Percentiles rank a stretch among this genome's conserved stretches.
phyloP scores from a whole-genome alignment of 2,888 invertebrate genomes.

The Oscheius sp. region DNA sequence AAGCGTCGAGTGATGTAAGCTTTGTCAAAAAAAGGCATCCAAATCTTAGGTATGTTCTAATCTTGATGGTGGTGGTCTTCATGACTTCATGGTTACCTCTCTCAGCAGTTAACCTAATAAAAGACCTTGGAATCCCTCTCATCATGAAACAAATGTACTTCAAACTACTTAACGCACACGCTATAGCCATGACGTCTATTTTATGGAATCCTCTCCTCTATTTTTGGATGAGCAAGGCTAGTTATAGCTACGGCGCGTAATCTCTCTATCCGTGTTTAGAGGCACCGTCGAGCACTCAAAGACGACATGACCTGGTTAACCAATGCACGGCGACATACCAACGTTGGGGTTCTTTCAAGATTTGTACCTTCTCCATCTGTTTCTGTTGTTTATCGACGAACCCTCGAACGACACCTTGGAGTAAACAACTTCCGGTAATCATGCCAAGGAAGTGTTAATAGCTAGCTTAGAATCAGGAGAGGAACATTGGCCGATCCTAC shows the following conservation, averaged over 20 bases:
- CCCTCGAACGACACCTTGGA: slow-evolving; percentile 64
- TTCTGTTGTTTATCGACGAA: slow-evolving; percentile 63
- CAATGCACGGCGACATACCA: slow-evolving; percentile 57
- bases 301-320: slow-evolving; percentile 70
- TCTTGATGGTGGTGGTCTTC: slow-evolving; percentile 67
- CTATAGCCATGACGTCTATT: slow-evolving; percentile 68
- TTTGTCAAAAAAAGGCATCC: background rate
- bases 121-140: slow-evolving; percentile 53
- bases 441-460: background rate
- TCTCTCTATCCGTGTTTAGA: slow-evolving; percentile 42
- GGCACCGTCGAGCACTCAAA: slow-evolving; percentile 67
- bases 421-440: slow-evolving; percentile 50
- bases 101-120: slow-evolving; percentile 64
- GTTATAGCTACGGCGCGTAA: background rate
- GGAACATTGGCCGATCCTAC: slow-evolving; percentile 70
- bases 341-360: slow-evolving; percentile 55
- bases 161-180: slow-evolving; percentile 65
- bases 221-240: slow-evolving; percentile 69
- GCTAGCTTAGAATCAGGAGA: slow-evolving; percentile 44
- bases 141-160: slow-evolving; percentile 63
- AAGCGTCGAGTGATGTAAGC: slow-evolving; percentile 62
- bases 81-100: slow-evolving; percentile 67
- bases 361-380: slow-evolving; percentile 68
- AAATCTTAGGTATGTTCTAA: slow-evolving; percentile 58
- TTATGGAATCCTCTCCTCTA: slow-evolving; percentile 69